Evolutionary conservation across 2,888 invertebrate species (phyloP).

Genomic region (Tubulanus polymorphus): DNA sequence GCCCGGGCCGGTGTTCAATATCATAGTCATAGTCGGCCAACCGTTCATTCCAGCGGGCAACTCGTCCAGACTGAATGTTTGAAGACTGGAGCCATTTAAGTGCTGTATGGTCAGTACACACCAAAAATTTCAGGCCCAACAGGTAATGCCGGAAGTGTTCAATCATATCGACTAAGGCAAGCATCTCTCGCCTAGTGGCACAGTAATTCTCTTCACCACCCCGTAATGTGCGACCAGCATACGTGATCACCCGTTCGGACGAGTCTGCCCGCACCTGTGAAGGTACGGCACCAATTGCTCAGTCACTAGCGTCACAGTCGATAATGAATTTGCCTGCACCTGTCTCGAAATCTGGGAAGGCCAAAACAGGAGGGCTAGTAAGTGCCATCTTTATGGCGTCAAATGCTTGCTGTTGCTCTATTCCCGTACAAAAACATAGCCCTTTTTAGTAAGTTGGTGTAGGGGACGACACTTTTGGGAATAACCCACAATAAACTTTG

Average conservation of each 20-base stretch:
- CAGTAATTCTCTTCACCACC: slow-evolving; percentile 13
- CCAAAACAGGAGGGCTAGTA: no score
- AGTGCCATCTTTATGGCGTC: no score
- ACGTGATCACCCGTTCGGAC: slow-evolving; percentile 10
- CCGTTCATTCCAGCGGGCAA: slow-evolving; percentile 15
- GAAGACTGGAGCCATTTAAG: slow-evolving; percentile 12
- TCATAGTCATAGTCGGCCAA: slow-evolving; percentile 14
- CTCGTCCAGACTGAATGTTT: slow-evolving; percentile 10
- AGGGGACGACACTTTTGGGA: no score
- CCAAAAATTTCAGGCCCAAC: slow-evolving; percentile 8
- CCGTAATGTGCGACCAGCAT: slow-evolving; percentile 4
- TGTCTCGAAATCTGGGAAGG: no score
- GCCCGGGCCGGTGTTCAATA: slow-evolving; percentile 12
- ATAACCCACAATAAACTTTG: no score
- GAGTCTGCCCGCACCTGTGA: no score
- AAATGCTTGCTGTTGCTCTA: no score
- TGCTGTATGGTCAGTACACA: slow-evolving; percentile 14
- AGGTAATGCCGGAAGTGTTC: slow-evolving; percentile 16
- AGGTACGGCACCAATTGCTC: no score
- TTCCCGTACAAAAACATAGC: no score
- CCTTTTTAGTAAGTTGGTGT: no score
- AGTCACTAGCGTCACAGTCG: no score
- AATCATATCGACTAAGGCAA: slow-evolving; percentile 12
- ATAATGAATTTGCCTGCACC: no score
- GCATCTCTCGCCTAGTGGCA: slow-evolving; percentile 15